phyloP scores from a whole-genome alignment of 2,888 invertebrate genomes.

The Caenorhabditis plicata region DNA sequence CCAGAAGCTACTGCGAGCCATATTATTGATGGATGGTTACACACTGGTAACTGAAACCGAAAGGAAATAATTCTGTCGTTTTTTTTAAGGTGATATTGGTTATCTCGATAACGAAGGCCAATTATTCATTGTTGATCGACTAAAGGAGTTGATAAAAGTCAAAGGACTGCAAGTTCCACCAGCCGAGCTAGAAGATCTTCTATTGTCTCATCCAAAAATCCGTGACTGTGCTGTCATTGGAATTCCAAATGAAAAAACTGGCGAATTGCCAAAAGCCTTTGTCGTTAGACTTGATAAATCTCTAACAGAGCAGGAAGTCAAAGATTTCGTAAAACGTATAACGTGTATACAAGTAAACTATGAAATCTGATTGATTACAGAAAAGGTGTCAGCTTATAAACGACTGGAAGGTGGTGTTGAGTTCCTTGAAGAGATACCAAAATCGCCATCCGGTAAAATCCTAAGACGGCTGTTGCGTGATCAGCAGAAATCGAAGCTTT shows the following conservation, averaged over 20 bases:
- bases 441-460: slow-evolving; percentile 79
- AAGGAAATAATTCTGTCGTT: too few relatives aligned
- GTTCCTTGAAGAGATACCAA: slow-evolving; percentile 76
- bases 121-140: slow-evolving; percentile 57
- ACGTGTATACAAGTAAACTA: not conserved
- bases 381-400: slow-evolving; percentile 79
- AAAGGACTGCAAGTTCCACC: slow-evolving; percentile 72
- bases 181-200: slow-evolving; percentile 81
- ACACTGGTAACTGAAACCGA: too few relatives aligned
- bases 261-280: slow-evolving; percentile 43
- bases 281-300: slow-evolving; percentile 38
- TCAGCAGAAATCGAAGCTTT: slow-evolving; percentile 24
- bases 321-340: slow-evolving; percentile 45
- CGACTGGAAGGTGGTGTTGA: slow-evolving; percentile 74
- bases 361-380: slow-evolving; percentile 54
- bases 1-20: slow-evolving; percentile 74
- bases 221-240: slow-evolving; percentile 81
- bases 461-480: slow-evolving; percentile 70
- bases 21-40: slow-evolving; percentile 81
- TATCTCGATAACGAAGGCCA: slow-evolving; percentile 48
- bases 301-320: slow-evolving; percentile 36
- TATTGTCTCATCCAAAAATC: slow-evolving; percentile 76
- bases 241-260: slow-evolving; percentile 37
- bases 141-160: slow-evolving; percentile 64
- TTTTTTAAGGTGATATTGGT: slow-evolving; percentile 65